Evolutionary conservation across 2,113 vertebrate species (phyloP), one percentile per base, ranked within the genome.

Genomic region (Megaceryle torquata): DNA sequence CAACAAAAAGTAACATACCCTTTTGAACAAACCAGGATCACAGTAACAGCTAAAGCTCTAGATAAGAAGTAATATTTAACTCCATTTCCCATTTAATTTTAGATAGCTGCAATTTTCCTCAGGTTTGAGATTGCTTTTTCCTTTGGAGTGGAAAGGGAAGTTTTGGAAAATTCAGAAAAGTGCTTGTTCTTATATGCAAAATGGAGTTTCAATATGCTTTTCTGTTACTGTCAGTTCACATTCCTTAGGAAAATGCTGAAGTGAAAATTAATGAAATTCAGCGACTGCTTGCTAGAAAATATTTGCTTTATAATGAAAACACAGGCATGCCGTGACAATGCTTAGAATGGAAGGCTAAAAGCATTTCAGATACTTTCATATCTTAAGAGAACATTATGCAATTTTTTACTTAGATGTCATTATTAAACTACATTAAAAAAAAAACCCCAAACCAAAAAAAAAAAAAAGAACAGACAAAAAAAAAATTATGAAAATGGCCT

Each of bases 231-330:
- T 84, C 51, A 75, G 57, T 24, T 93, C 69, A 82, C 14, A 50
- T 72, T 86, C 88, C 65, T 88, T 48, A 67, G 31, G 67, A 81
- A 90, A 63, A 93, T 14, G 33, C 0, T 86, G 29, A 86, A 90
- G 44, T 28, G 65, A 93, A 95, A 94, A 88, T 69, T 81, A 90
- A 86, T 44, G 25, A 88, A 78, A 93, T 68, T 51, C 53, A 86
- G 46, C 43, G 35, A 86, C 78, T 65, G 20, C 37, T 88, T 93
- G 48, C 69, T 68, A 65, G 65, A 86, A 95, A 84, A 91, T 37
- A 35, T 84, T 89, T 84, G 43, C 69, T 75, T 92, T 89, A 37
- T 50, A 88, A 83, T 11, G 13, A 93, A 92, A 93, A 91, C 19
- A 75, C 26, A 93, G 69, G 65, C 69, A 48, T 72, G 61, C 39